phyloP scores from a whole-genome alignment of 2,888 invertebrate species.

The Molorchus minor region DNA sequence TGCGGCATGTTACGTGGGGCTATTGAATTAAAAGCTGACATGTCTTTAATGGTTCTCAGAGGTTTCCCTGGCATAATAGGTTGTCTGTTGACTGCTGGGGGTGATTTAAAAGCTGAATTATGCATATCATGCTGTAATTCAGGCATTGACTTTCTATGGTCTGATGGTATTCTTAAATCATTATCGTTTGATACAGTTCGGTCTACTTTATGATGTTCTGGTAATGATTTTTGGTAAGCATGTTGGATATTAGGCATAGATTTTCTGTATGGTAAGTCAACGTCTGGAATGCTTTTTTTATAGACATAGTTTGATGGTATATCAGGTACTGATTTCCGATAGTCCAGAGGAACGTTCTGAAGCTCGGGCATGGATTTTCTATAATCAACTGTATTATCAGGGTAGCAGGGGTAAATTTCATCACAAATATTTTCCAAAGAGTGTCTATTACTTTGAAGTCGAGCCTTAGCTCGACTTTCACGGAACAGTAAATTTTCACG shows the following conservation, averaged over 20 bases:
- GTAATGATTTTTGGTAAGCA: conserved; percentile 47
- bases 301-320: conserved; percentile 42
- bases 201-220: conserved; percentile 33
- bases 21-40: conserved; percentile 41
- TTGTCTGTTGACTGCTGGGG: conserved; percentile 53
- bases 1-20: conserved; percentile 42
- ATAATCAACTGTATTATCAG: conserved; percentile 49
- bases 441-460: conserved; percentile 54
- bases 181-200: conserved; percentile 37
- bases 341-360: conserved; percentile 49
- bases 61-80: conserved; percentile 69
- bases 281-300: conserved; percentile 34
- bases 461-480: conserved; percentile 67
- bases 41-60: conserved; percentile 59
- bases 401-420: conserved; percentile 47
- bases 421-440: conserved; percentile 60
- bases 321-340: conserved; percentile 47
- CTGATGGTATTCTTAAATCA: conserved; percentile 32
- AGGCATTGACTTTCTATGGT: conserved; percentile 58
- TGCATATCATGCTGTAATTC: conserved; percentile 59
- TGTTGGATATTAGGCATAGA: conserved; percentile 59
- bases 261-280: conserved; percentile 52
- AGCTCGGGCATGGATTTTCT: conserved; percentile 60
- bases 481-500: conserved; percentile 75
- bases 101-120: conserved; percentile 56